A percentile compares a stretch with the other conserved stretches of the same genome.
Evolutionary conservation across 2,888 invertebrate species (phyloP).

Genomic region (Stenodera caucasica): DNA sequence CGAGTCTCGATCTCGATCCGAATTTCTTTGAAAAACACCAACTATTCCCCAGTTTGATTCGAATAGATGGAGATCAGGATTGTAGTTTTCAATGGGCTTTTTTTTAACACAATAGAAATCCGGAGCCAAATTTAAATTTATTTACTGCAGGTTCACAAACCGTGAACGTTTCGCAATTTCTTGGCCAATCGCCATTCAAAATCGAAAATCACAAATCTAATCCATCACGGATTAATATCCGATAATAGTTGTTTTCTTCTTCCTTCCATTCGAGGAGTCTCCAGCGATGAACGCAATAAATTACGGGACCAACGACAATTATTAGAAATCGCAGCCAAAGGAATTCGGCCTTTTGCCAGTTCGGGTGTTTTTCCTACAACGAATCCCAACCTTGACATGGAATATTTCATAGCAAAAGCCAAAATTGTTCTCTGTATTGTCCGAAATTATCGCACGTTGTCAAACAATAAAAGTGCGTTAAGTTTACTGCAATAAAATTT

Average conservation of each 20-base stretch:
- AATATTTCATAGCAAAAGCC: neutral
- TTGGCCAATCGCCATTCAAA: constrained; percentile 7
- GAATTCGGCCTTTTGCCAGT: constrained; percentile 22
- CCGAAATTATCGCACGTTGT: neutral
- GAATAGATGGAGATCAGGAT: neutral
- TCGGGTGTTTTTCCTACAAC: neutral
- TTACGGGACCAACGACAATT: constrained; percentile 9
- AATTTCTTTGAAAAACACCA: neutral
- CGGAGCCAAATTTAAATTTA: constrained; percentile 18
- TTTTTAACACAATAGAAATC: neutral
- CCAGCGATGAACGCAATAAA: constrained; percentile 16
- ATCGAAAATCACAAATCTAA: constrained; percentile 5
- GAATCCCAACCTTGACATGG: neutral
- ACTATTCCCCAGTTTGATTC: neutral
- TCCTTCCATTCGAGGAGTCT: neutral
- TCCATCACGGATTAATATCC: neutral
- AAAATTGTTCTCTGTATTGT: constrained; percentile 1
- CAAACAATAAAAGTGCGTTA: neutral
- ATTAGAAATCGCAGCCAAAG: constrained; percentile 20
- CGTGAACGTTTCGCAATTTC: neutral
- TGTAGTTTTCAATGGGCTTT: neutral
- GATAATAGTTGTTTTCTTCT: neutral
- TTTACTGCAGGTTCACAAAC: neutral
- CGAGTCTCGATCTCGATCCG: too few species aligned
- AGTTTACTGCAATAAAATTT: neutral